Evolutionary conservation across 2,888 invertebrate species (phyloP).

Genomic region (Apamea anceps): DNA sequence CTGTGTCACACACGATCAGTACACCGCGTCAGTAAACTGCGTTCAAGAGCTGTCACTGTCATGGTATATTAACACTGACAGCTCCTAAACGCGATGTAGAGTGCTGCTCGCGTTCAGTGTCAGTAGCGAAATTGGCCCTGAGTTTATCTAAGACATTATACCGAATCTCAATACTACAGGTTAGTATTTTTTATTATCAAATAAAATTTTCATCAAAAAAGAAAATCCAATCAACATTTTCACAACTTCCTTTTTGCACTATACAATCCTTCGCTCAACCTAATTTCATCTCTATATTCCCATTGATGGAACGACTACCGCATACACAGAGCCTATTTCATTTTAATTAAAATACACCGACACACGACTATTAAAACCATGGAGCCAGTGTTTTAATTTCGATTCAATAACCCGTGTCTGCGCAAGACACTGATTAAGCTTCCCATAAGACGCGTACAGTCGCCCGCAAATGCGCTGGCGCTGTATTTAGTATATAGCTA

Average conservation of each 20-base stretch:
- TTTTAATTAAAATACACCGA: constrained; percentile 70
- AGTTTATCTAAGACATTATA: background rate
- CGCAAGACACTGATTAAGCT: constrained; percentile 85
- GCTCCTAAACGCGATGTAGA: background rate
- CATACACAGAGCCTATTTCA: constrained; percentile 58
- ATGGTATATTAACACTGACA: background rate
- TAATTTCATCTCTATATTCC: constrained; percentile 22
- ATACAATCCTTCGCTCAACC: background rate
- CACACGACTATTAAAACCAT: constrained; percentile 71
- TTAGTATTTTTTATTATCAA: background rate
- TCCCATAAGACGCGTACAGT: constrained; percentile 80
- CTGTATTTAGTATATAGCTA: background rate
- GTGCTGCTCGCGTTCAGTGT: no score
- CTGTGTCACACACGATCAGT: background rate
- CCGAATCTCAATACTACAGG: background rate
- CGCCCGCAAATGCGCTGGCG: constrained; percentile 70
- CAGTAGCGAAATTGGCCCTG: background rate
- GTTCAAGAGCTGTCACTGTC: background rate
- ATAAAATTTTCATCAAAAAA: background rate
- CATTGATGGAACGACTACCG: constrained; percentile 40
- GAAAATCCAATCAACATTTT: constrained; percentile 11
- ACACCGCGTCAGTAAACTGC: background rate
- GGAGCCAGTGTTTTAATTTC: constrained; percentile 84
- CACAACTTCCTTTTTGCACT: constrained; percentile 11
- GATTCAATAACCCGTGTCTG: constrained; percentile 88